Evolutionary conservation across 2,888 invertebrate species (phyloP), one percentile per base, ranked within the genome.

Genomic region (Creontiades dilutus): DNA sequence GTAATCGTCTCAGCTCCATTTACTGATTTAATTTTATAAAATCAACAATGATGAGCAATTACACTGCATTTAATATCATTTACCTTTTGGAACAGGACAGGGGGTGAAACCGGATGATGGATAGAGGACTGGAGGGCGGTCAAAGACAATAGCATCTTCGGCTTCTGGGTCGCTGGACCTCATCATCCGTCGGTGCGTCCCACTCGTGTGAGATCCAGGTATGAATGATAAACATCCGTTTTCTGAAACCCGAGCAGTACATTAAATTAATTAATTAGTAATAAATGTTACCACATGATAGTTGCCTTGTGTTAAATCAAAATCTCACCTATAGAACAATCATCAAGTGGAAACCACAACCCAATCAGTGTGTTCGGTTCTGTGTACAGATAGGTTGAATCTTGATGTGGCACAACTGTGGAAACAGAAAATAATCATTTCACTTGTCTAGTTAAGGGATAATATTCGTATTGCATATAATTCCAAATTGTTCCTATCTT

Each of bases 161-260:
- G 95, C 94, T 0, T 94, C 93, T 81, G 94, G 93, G 91, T 97
- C 96, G 0, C 96, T 95, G 93, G 96, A 97, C 90, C 96, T 94
- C 0, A 96, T 92, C 92, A 96, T 94, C 92, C 96, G 94, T 85
- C 96, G 94, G 92, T 97, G 96, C 0, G 97, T 95, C 0, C 96
- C 97, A 81, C 96, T 96, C 93, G 96, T 96, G 93, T 99, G 99
- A 0, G 99, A 99, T 0, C 98, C 98, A 27, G 96, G 96, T 2
- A 97, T 96, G 92, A 99, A 96, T 95, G 97, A 98, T 5, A 99
- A 94, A 92, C 99, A 99, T 5, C 99, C 99, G 93, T 99, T 99
- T 93, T 98, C 96, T 91, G 90, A 19, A 68, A 80, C 19, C 47
- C 37, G 16, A 37, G 37, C 37, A 37, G 37, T 37, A 37, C 37